Evolutionary conservation across 1,140 invertebrate species (phyloP), one percentile per base, ranked within the genome.

Genomic region (Anoplophora glabripennis): DNA sequence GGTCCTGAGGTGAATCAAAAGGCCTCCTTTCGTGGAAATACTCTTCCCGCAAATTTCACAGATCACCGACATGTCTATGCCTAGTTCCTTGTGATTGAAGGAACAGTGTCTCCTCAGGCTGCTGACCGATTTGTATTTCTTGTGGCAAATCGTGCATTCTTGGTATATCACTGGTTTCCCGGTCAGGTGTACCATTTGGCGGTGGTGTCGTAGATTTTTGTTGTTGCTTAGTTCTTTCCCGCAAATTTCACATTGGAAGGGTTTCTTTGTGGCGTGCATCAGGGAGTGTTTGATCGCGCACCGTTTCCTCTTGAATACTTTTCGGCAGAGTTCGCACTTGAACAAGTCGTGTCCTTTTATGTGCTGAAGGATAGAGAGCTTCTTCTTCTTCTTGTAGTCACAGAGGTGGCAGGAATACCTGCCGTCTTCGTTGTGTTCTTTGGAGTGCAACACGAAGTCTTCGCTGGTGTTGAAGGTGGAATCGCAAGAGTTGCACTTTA

Each of bases 11-110:
- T 89, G 87, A 66, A 86, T 85, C 70, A 86, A 87, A 49, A 89
- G 76, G 57, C 87, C 85, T 52, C 87, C 85, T 4, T 83, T 80
- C 37, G 80, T 84, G 18, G 84, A 84, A 38, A 95, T 84, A 53
- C 86, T 84, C 77, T 94, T 93, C 11, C 85, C 85, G 74, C 91
- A 92, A 35, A 89, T 84, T 65, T 86, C 83, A 74, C 87, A 89
- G 0, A 84, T 53, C 4, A 82, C 82, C 34, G 67, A 70, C 4
- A 59, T 44, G 15, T 71, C 64, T 34, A 54, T 62, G 0, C 68
- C 71, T 40, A 52, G 38, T 1, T 62, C 63, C 35, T 66, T 68
- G 47, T 75, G 73, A 12, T 72, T 52, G 36, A 35, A 33, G 8
- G 49, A 52, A 7, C 37, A 40, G 17, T 52, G 49, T 17, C 40